Percentiles rank a stretch among this genome's conserved stretches.
These are phyloP conservation scores for Acanthiza pusilla DNA, from an alignment of 2,797 vertebrate species.

Conservation along the genomic window DNA sequence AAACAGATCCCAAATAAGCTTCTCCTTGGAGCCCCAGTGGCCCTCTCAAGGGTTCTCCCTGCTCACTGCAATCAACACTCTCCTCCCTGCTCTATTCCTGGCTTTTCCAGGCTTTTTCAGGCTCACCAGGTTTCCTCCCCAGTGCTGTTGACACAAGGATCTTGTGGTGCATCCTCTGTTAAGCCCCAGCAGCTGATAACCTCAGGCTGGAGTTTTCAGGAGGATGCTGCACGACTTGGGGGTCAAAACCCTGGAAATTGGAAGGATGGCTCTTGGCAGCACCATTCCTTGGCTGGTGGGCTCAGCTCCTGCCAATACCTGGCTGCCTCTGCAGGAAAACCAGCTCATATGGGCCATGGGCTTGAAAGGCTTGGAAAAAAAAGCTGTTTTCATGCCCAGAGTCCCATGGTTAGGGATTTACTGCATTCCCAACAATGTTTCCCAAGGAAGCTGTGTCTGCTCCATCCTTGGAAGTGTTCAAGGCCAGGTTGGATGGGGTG, in stretches of 20 bases:
- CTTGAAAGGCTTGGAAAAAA: neutral
- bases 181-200: neutral
- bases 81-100: neutral
- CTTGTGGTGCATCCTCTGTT: neutral
- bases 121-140: accelerated
- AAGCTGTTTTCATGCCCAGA: neutral
- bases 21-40: neutral
- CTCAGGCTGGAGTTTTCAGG: neutral
- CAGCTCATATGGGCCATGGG: accelerated
- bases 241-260: neutral
- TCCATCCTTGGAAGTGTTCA: neutral
- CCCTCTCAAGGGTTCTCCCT: neutral
- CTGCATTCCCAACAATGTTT: neutral
- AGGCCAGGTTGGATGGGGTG: neutral
- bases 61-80: neutral
- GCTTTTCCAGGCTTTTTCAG: neutral
- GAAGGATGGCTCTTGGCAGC: neutral
- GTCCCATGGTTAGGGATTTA: accelerated
- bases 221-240: neutral
- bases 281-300: neutral
- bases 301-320: neutral
- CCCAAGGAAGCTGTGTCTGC: neutral
- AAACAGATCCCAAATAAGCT: neutral
- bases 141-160: neutral
- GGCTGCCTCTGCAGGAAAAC: neutral